phyloP scores from a whole-genome alignment of 23 tunicate genomes.

The Ascidia mentula region DNA sequence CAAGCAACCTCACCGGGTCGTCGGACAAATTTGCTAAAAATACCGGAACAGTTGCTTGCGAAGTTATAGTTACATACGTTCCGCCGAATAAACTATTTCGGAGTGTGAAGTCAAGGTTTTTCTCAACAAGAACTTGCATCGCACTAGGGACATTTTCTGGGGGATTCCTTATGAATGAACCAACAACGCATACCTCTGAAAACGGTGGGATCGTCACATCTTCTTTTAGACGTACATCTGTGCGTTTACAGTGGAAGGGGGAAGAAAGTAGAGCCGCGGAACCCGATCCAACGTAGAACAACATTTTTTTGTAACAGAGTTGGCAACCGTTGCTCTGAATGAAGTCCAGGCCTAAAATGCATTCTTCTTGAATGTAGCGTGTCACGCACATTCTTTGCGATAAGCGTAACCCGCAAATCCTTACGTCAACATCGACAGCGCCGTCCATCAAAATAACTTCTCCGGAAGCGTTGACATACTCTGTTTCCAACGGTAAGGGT shows the following conservation, averaged over 20 bases:
- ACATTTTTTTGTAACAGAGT: neutral
- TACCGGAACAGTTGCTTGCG: neutral
- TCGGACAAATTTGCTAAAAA: neutral
- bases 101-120: neutral
- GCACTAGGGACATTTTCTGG: neutral
- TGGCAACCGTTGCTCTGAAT: neutral
- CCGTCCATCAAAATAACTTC: neutral
- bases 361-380: neutral
- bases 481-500: neutral
- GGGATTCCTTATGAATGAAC: neutral
- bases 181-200: neutral
- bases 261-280: neutral
- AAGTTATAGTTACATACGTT: neutral
- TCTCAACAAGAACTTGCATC: neutral
- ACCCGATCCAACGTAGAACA: neutral
- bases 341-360: slow-evolving; percentile 11
- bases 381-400: neutral
- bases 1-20: neutral
- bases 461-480: neutral
- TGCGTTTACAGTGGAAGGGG: neutral
- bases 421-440: neutral
- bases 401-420: neutral
- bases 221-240: neutral
- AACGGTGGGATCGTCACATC: neutral
- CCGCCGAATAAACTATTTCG: neutral